Evolutionary conservation across 2,888 invertebrate species (phyloP).

Genomic region (Ochropacha duplaris): DNA sequence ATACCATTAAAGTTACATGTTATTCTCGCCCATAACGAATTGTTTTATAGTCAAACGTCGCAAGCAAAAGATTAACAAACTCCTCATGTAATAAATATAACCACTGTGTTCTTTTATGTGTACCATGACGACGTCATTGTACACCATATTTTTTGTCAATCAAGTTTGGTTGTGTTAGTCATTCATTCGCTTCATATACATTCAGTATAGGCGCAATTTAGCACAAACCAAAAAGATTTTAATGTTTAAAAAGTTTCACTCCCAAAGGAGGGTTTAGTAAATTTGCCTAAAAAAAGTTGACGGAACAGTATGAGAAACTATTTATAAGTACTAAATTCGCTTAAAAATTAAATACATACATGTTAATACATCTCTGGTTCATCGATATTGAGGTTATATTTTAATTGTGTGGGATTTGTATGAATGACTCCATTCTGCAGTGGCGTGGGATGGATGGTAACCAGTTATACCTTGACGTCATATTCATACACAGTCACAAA

Average conservation of each 20-base stretch:
- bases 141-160: not conserved
- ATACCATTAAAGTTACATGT: conserved; percentile 18
- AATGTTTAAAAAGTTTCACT: not conserved
- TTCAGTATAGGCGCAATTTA: not conserved
- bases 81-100: not conserved
- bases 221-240: not conserved
- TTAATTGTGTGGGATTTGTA: not conserved
- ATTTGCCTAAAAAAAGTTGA: too few species aligned
- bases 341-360: too few species aligned
- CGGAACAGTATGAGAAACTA: too few species aligned
- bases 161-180: not conserved
- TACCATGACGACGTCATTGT: not conserved
- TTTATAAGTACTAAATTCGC: too few species aligned
- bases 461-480: not conserved
- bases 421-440: not conserved
- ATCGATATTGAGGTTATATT: too few species aligned
- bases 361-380: too few species aligned
- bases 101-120: not conserved
- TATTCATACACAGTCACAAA: not conserved
- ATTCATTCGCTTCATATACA: not conserved
- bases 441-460: not conserved
- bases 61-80: conserved; percentile 12
- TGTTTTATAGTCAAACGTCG: conserved; percentile 15
- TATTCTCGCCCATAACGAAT: conserved; percentile 8
- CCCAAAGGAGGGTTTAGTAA: too few species aligned